Evolutionary conservation across 2,797 vertebrate species (phyloP).

Genomic region (Trachurus trachurus): DNA sequence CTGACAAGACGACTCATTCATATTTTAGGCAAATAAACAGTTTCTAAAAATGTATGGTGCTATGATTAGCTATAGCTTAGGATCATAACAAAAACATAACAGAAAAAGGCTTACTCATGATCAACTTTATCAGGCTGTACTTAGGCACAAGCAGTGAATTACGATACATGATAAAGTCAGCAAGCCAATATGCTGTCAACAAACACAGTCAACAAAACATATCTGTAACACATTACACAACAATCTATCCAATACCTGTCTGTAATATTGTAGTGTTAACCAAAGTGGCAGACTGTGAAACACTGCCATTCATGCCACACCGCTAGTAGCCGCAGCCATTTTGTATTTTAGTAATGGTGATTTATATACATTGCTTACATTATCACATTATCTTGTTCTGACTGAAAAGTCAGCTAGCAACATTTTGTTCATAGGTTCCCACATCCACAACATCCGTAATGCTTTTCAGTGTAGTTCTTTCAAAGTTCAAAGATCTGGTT

Average conservation of each 20-base stretch:
- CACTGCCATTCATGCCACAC: not conserved
- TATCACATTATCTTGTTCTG: not conserved
- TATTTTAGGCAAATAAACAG: not conserved
- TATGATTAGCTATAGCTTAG: slow-evolving; percentile 1
- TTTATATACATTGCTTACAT: not conserved
- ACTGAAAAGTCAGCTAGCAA: not conserved
- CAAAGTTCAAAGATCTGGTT: not conserved
- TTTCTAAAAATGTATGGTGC: not conserved
- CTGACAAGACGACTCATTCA: slow-evolving; percentile 10
- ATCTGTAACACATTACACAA: not conserved
- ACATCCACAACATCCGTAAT: not conserved
- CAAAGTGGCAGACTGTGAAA: not conserved
- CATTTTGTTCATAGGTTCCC: not conserved
- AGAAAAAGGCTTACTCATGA: slow-evolving; percentile 3
- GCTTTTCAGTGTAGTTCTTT: not conserved
- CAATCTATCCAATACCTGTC: not conserved
- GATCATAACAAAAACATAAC: not conserved
- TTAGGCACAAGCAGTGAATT: slow-evolving; percentile 20
- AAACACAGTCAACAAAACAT: not conserved
- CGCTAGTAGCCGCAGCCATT: not conserved
- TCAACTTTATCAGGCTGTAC: slow-evolving; percentile 1
- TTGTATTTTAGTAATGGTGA: not conserved
- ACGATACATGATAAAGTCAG: slow-evolving; percentile 10
- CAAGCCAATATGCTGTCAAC: slow-evolving; percentile 6
- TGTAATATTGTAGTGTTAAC: not conserved